phyloP scores from a whole-genome alignment of 2,888 invertebrate species.

The Hydrotaea cyrtoneurina region DNA sequence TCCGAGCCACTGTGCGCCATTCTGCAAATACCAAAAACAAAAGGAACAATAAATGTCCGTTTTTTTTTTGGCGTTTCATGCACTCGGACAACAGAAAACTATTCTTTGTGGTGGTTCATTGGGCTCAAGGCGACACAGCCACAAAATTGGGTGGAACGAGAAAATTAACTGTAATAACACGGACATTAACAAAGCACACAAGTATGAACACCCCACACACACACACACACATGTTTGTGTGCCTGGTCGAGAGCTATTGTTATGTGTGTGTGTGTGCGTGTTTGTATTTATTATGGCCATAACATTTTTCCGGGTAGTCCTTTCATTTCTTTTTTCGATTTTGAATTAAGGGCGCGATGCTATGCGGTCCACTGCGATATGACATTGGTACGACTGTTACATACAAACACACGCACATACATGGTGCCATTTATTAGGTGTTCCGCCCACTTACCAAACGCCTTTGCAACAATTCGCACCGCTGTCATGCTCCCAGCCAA shows the following conservation, averaged over 20 bases:
- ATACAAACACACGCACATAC: no score
- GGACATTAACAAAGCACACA: neutral
- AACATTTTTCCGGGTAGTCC: neutral
- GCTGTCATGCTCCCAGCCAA: neutral
- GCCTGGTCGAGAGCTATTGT: no score
- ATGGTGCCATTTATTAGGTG: constrained; percentile 36
- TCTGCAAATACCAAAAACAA: neutral
- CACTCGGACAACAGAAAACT: neutral
- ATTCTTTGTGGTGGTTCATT: neutral
- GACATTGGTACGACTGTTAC: neutral
- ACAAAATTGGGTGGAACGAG: neutral
- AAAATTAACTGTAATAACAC: neutral
- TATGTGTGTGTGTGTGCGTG: neutral
- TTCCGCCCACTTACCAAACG: constrained; percentile 35
- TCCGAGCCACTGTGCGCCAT: no score
- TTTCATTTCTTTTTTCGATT: neutral
- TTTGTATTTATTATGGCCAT: neutral
- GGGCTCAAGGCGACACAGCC: constrained; percentile 1
- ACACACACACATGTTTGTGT: no score
- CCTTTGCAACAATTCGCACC: constrained; percentile 1
- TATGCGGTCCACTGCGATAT: neutral
- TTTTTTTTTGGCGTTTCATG: neutral
- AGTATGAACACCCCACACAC: neutral
- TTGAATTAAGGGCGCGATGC: neutral
- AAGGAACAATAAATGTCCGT: neutral